A percentile compares a stretch with the other conserved stretches of the same genome.
Conservation (phyloP, 2,888 invertebrate genomes). For the Caenorhabditis drosophilae region DNA sequence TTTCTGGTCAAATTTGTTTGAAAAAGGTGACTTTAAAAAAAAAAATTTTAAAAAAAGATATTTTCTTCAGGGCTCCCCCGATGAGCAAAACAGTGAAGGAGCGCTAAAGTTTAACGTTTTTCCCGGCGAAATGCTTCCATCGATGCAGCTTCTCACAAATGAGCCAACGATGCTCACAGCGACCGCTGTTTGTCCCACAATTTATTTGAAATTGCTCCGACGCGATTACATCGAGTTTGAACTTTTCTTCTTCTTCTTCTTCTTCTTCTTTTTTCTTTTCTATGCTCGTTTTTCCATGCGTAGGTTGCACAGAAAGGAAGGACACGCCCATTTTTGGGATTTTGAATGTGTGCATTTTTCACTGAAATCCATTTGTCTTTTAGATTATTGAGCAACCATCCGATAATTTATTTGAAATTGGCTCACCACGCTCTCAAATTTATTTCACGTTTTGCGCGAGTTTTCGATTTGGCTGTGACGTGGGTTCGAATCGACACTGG, state of each 20-base stretch:
- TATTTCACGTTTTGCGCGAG: constrained; percentile 33
- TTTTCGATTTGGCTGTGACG: constrained; percentile 28
- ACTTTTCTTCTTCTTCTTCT: too few species aligned
- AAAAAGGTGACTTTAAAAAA: too few species aligned
- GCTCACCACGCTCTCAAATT: constrained; percentile 27
- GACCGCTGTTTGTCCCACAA: constrained; percentile 20
- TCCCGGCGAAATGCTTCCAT: constrained; percentile 31
- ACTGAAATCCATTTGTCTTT: not conserved
- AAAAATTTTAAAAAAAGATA: too few species aligned
- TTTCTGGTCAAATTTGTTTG: constrained; percentile 11
- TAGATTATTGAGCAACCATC: constrained; percentile 17
- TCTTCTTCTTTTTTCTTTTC: too few species aligned
- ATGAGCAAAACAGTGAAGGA: too few species aligned
- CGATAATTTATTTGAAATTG: constrained; percentile 30
- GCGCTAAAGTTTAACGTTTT: constrained; percentile 24
- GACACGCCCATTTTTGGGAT: not conserved
- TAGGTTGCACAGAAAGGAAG: too few species aligned
- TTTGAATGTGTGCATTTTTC: not conserved
- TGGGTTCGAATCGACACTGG: constrained; percentile 38
- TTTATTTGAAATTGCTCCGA: constrained; percentile 17
- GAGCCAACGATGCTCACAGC: constrained; percentile 33
- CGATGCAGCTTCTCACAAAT: constrained; percentile 36
- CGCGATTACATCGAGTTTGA: constrained; percentile 23
- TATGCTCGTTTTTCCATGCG: too few species aligned
- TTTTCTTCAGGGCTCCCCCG: too few species aligned